Base-by-base conservation (phyloP, 1,140 invertebrate genomes). In the Agraylea sexmaculata region DNA sequence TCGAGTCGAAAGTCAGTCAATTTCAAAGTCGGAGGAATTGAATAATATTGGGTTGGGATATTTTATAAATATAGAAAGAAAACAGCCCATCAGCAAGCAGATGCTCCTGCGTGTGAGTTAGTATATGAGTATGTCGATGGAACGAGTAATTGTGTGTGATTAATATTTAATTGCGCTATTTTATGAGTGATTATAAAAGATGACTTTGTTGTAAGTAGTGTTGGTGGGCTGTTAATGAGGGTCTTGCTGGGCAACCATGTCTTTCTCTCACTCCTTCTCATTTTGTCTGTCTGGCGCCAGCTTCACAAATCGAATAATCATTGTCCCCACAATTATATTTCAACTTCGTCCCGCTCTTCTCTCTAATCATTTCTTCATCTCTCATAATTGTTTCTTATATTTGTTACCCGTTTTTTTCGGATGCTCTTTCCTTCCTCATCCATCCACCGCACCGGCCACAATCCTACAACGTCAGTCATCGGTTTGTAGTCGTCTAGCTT, bases 301-400 rank as follows among this genome's bases (percentile, higher is more conserved):
- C 3, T 17, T 17, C 7, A 37, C 37, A 43, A 43, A 43, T 25
- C 23, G 31, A 32, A 43, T 13, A 43, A 36, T 43, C 42, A 43
- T 36, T 31, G 42, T 31, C 23, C 29, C 21, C 27, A 22, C 42
- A 43, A 43, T 43, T 43, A 43, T 35, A 33, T 35, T 32, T 23
- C 15, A 15, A 32, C 29, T 38, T 17, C 25, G 16, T 29, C 21
- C 23, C 30, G 16, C 4, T 30, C 34, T 34, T 18, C 32, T 32
- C 15, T 19, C 8, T 11, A 21, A 20, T 29, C 30, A 27, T 30
- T 34, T 34, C 30, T 30, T 34, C 20, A 23, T 34, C 18, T 30
- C 23, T 30, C 15, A 19, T 34, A 32, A 32, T 13, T 6, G 23
- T n/a, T 25, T n/a, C 6, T 25, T 13, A 32, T 34, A 15, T 34